A percentile compares a stretch with the other conserved stretches of the same genome.
Conservation (phyloP, 2,797 vertebrate species). For the Meda fulgida region DNA sequence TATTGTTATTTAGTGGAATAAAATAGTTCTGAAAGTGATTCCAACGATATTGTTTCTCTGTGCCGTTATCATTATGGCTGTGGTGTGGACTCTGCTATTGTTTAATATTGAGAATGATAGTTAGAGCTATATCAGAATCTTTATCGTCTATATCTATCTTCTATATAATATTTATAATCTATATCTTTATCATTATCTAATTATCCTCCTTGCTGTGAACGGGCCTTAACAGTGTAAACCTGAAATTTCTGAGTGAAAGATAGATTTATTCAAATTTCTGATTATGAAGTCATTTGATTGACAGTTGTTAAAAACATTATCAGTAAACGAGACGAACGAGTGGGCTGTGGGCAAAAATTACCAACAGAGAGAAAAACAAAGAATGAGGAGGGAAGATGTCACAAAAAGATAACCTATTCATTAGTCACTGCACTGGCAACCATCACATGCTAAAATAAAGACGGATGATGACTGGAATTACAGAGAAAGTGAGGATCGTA, state of each 20-base stretch:
- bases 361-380: constrained; percentile 46
- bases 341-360: constrained; percentile 78
- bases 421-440: constrained; percentile 36
- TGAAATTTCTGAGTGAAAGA: background rate
- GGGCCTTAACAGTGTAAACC: background rate
- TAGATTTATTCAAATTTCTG: constrained; percentile 40
- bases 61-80: too few relatives aligned
- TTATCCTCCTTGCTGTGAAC: too few relatives aligned
- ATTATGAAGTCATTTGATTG: constrained; percentile 41
- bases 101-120: too few relatives aligned
- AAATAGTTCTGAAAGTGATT: too few relatives aligned
- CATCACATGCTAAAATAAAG: background rate
- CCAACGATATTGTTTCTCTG: too few relatives aligned
- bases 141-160: too few relatives aligned
- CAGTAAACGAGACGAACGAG: constrained; percentile 43
- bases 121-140: too few relatives aligned
- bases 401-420: constrained; percentile 40
- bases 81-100: too few relatives aligned
- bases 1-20: too few relatives aligned
- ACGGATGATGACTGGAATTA: constrained; percentile 40
- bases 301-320: constrained; percentile 1
- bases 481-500: background rate
- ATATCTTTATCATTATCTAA: too few relatives aligned
- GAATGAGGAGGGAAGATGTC: constrained; percentile 50
- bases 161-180: too few relatives aligned